Evolutionary conservation across 2,888 invertebrate species (phyloP).

Genomic region (Tiliacea aurago): DNA sequence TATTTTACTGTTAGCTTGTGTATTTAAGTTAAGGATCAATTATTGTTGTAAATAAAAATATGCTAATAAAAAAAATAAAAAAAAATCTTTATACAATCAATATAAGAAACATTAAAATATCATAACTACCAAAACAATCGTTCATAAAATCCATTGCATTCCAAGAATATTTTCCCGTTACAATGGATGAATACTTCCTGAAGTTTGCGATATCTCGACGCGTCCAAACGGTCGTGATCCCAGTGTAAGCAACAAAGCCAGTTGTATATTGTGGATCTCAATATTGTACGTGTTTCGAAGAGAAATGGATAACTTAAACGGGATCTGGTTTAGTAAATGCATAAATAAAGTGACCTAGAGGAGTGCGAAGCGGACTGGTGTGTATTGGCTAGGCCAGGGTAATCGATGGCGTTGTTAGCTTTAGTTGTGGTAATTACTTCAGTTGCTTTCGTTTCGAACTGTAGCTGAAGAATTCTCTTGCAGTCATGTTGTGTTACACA

Average conservation of each 20-base stretch:
- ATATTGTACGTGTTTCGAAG: conserved; percentile 63
- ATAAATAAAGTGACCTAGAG: conserved; percentile 40
- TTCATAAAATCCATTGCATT: not conserved
- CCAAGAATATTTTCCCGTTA: conserved; percentile 30
- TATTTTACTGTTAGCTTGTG: too few relatives aligned
- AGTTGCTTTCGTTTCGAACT: not conserved
- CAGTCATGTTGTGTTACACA: not conserved
- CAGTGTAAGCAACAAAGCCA: conserved; percentile 57
- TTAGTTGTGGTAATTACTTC: conserved; percentile 2
- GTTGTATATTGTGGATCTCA: conserved; percentile 60
- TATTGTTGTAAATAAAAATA: too few relatives aligned
- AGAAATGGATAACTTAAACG: conserved; percentile 55
- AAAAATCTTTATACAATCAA: too few relatives aligned
- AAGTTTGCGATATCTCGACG: conserved; percentile 46
- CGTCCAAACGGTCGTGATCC: conserved; percentile 49
- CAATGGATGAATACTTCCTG: conserved; percentile 24
- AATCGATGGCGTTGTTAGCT: conserved; percentile 1
- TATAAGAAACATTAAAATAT: too few relatives aligned
- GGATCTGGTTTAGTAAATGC: conserved; percentile 48
- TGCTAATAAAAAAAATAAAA: too few relatives aligned
- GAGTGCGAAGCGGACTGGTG: conserved; percentile 6
- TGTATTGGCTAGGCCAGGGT: not conserved
- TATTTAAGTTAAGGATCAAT: too few relatives aligned
- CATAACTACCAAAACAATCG: not conserved
- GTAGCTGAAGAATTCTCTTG: not conserved